These are phyloP conservation scores for Lates japonicus DNA, from an alignment of 2,797 vertebrate species.

Conservation along the genomic window DNA sequence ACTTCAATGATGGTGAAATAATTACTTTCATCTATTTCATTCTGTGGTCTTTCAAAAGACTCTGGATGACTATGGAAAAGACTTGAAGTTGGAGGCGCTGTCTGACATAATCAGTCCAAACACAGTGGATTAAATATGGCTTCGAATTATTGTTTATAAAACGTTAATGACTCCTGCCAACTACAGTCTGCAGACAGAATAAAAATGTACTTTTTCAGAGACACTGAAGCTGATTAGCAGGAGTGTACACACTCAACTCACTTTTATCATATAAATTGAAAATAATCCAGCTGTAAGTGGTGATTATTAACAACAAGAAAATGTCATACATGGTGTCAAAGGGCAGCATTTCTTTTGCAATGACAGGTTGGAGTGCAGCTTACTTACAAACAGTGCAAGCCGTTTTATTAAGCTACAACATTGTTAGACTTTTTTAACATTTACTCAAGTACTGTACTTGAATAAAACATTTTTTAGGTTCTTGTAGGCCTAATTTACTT, in stretches of 20 bases:
- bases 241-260: not conserved
- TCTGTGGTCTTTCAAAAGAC: constrained; percentile 44
- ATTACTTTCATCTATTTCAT: constrained; percentile 59
- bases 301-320: not conserved
- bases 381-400: not conserved
- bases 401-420: not conserved
- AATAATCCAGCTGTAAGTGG: not conserved
- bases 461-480: too few relatives aligned
- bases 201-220: constrained; percentile 4
- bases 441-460: not conserved
- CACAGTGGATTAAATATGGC: constrained; percentile 35
- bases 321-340: not conserved
- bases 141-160: constrained; percentile 27
- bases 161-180: constrained; percentile 3
- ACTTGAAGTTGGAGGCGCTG: constrained; percentile 22
- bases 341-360: not conserved
- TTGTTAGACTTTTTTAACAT: not conserved
- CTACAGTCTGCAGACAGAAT: constrained; percentile 5
- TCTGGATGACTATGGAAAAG: constrained; percentile 35
- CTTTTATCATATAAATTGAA: not conserved
- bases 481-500: not conserved
- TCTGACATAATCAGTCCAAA: constrained; percentile 25
- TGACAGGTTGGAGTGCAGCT: not conserved
- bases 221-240: constrained; percentile 8
- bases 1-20: constrained; percentile 62